phyloP scores from a whole-genome alignment of 2,113 vertebrate species.

The Callospermophilus lateralis region DNA sequence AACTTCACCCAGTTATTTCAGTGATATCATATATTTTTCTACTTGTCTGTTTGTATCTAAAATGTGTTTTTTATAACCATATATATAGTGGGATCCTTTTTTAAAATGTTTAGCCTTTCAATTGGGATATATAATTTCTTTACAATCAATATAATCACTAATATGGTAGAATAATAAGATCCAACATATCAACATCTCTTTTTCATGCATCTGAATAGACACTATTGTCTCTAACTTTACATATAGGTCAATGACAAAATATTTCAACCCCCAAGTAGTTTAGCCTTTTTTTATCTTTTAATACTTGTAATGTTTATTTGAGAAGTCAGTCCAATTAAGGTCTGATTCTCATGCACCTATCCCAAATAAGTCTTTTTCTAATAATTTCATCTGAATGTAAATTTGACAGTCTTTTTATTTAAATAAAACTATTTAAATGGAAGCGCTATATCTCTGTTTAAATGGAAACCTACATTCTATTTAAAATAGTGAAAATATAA shows the following conservation, averaged over 20 bases:
- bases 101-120: not conserved
- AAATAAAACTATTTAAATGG: not conserved
- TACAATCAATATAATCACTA: not conserved
- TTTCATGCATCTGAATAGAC: not conserved
- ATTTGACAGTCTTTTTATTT: not conserved
- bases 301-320: not conserved
- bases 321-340: not conserved
- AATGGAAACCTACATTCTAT: not conserved
- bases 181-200: not conserved
- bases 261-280: not conserved
- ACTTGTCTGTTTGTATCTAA: not conserved
- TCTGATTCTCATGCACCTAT: not conserved
- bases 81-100: not conserved
- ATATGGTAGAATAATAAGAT: not conserved
- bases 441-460: not conserved
- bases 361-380: not conserved
- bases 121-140: not conserved
- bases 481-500: constrained; percentile 15
- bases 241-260: not conserved
- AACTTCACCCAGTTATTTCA: not conserved
- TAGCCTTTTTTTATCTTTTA: not conserved
- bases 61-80: not conserved
- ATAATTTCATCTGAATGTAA: not conserved
- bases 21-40: not conserved
- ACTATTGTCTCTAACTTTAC: not conserved